Evolutionary conservation across 1,140 invertebrate species (phyloP), one percentile per base, ranked within the genome.

Genomic region (Drosophila persimilis): DNA sequence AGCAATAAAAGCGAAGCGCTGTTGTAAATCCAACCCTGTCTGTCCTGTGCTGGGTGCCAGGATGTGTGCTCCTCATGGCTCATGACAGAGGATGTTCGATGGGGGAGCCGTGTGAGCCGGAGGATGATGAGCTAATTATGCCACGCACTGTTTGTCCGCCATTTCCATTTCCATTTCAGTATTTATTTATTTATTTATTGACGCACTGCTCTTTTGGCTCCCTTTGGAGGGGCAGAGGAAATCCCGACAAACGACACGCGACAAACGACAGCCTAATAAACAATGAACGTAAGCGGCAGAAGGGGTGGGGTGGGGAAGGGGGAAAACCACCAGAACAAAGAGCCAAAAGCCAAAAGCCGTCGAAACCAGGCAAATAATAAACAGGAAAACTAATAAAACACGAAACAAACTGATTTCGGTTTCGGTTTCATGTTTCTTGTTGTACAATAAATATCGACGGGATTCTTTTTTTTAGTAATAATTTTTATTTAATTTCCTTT

Each of bases 401-500:
- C 72, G 47, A 45, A 72, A 54, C 48, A 3, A 9, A 35, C 1
- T 31, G 29, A 35, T 11, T 35, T 26, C 4, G 56, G n/a, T 66
- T 80, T 55, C 4, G 22, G 44, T 72, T 80, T 58, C 76, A 70
- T 70, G 70, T 70, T 61, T 63, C 22, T 61, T 74, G 58, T 54
- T 59, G 44, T 56, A 22, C 51, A 20, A 53, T 29, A 15, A 31
- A 55, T 55, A 48, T 35, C 45, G 31, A 45, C 56, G 54, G 50
- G 44, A 67, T 56, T 76, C 73, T 67, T 70, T 48, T 76, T 81
- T 89, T 89, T 86, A 84, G 69, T 89, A 89, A 89, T 89, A 89
- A 84, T 89, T 80, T 84, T 89, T 88, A 88, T 88, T 88, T 73
- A 88, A 88, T 89, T 89, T 84, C 63, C 73, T 78, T 89, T 81